Evolutionary conservation across 1,140 invertebrate species (phyloP).

Genomic region (Drosophila nannoptera): DNA sequence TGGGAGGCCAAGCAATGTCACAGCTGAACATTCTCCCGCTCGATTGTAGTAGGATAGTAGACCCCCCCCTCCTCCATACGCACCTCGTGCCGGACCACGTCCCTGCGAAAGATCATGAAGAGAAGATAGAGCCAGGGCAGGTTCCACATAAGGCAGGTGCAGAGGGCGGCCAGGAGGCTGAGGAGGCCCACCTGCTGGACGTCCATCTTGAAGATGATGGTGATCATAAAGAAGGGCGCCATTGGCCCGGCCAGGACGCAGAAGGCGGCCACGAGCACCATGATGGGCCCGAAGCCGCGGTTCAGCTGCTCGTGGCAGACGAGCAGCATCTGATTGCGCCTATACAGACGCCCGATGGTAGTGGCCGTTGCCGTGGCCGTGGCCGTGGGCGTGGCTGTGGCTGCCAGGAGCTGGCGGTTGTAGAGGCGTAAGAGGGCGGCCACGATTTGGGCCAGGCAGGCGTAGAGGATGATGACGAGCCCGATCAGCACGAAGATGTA

Average conservation of each 20-base stretch:
- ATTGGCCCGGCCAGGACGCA: constrained; percentile 34
- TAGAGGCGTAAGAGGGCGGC: constrained; percentile 35
- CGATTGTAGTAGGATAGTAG: too few relatives aligned
- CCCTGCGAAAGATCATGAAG: constrained; percentile 32
- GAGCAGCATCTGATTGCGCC: constrained; percentile 43
- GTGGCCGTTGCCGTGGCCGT: neutral
- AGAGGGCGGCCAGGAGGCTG: constrained; percentile 2
- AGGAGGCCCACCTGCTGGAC: neutral
- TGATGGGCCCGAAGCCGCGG: constrained; percentile 44
- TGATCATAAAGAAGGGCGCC: constrained; percentile 57
- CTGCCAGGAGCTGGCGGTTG: constrained; percentile 39
- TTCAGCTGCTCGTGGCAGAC: constrained; percentile 53
- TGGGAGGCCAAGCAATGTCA: too few relatives aligned
- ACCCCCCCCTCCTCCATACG: too few relatives aligned
- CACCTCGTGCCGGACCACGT: constrained; percentile 52
- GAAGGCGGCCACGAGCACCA: constrained; percentile 45
- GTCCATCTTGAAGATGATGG: constrained; percentile 40
- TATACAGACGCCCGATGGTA: constrained; percentile 14
- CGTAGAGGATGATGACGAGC: constrained; percentile 44
- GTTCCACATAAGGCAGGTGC: constrained; percentile 38
- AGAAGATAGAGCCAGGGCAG: constrained; percentile 40
- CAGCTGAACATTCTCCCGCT: too few relatives aligned
- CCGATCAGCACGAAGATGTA: constrained; percentile 42
- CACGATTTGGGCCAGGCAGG: constrained; percentile 44
- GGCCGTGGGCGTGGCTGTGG: neutral